Evolutionary conservation across 2,888 invertebrate species (phyloP), one percentile per base, ranked within the genome.

Genomic region (Oeneis ivallda): DNA sequence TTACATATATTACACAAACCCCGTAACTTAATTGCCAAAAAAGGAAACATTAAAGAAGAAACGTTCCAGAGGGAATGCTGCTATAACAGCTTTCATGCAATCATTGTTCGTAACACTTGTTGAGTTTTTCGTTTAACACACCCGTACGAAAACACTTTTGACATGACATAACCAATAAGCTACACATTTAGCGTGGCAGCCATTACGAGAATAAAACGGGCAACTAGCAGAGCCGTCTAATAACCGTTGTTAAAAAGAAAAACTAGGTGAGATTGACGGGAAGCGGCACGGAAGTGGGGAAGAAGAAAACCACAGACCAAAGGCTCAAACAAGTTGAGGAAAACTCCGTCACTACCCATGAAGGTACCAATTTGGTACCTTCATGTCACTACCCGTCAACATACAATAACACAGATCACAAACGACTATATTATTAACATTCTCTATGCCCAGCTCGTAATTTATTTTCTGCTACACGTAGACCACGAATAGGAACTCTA

Each of bases 11-110:
- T 86, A 85, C 84, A 89, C 86, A 88, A 89, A 89, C 76, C 84
- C 84, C 78, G 83, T 84, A 89, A 86, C 85, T 88, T 87, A 85
- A 85, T 88, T 84, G 83, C 87, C 89, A 86, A 88, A 90, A 89
- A 90, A 89, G 88, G 90, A 87, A 87, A 87, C 87, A 88, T 87
- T 87, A 88, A 89, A 87, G 87, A 89, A 84, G 87, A 89, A 89
- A 88, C 89, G 86, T 84, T 86, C 84, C 82, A 84, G 83, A 80
- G 83, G 83, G 85, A 83, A 79, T 80, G 85, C 82, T 82, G 84
- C 79, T 81, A 75, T 70, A 76, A 82, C 82, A 83, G 81, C 83
- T 85, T 87, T 86, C 83, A 87, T 82, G 75, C 80, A 79, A 84
- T 80, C 84, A 87, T 85, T 83, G 84, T 87, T 80, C 80, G 76